Evolutionary conservation across 2,797 vertebrate species (phyloP).

Genomic region (Malacoraja senta): DNA sequence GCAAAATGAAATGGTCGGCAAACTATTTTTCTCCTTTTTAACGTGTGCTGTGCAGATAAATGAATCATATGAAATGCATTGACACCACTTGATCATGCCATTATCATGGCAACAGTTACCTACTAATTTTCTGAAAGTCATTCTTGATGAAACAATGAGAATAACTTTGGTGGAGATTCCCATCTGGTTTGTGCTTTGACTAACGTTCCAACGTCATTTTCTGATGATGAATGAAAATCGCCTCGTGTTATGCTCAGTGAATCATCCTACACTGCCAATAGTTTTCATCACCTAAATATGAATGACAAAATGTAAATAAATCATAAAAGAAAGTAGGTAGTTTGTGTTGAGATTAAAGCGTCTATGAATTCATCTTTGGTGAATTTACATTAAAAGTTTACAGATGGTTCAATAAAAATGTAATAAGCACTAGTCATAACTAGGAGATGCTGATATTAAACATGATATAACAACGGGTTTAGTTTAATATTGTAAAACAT

Average conservation of each 20-base stretch:
- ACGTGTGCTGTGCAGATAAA: not conserved
- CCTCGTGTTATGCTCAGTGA: not conserved
- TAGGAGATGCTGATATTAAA: not conserved
- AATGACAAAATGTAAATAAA: not conserved
- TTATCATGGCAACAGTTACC: conserved; percentile 17
- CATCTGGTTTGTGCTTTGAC: not conserved
- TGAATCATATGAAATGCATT: not conserved
- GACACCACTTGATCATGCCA: not conserved
- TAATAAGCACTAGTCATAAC: not conserved
- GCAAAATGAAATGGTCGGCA: not conserved
- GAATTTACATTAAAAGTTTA: not conserved
- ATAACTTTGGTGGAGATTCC: not conserved
- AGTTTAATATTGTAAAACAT: not conserved
- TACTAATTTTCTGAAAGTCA: not conserved
- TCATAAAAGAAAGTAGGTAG: not conserved
- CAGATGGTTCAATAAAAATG: not conserved
- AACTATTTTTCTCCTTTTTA: not conserved
- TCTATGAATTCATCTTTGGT: not conserved
- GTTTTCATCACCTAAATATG: not conserved
- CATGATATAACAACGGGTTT: not conserved
- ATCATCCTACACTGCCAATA: not conserved
- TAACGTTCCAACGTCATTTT: not conserved
- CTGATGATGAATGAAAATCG: not conserved
- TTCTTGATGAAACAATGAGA: conserved; percentile 6
- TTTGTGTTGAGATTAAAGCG: not conserved